A percentile compares a stretch with the other conserved stretches of the same genome.
These are phyloP conservation scores for Rhyzopertha dominica DNA, from an alignment of 1,140 invertebrate genomes.

Conservation along the genomic window DNA sequence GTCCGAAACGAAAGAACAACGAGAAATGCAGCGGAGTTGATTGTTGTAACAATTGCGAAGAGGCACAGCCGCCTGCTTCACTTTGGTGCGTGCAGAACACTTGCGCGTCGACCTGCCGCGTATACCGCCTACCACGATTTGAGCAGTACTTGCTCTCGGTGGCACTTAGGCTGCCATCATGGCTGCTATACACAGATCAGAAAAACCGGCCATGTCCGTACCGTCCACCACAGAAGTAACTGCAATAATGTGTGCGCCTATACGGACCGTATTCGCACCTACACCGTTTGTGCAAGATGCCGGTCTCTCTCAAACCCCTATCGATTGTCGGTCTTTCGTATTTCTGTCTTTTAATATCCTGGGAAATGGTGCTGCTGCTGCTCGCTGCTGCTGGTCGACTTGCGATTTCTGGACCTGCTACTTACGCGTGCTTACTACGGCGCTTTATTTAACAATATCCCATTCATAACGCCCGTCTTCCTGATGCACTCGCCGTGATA, in stretches of 20 bases:
- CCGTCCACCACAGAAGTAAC: background rate
- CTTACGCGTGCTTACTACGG: too few species aligned
- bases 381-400: too few species aligned
- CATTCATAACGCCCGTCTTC: too few species aligned
- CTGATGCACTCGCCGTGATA: too few species aligned
- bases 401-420: too few species aligned
- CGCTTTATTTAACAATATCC: too few species aligned
- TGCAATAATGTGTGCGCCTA: background rate
- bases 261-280: background rate
- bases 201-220: constrained; percentile 23
- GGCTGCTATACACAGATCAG: constrained; percentile 32
- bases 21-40: constrained; percentile 33
- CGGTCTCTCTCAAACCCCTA: too few species aligned
- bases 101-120: constrained; percentile 40
- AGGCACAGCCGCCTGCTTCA: constrained; percentile 23
- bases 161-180: constrained; percentile 41
- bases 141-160: constrained; percentile 39
- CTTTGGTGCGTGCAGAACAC: constrained; percentile 35
- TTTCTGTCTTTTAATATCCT: too few species aligned
- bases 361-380: too few species aligned
- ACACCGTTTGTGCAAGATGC: background rate
- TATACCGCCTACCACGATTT: constrained; percentile 42
- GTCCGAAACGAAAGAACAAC: constrained; percentile 27
- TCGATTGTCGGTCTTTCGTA: too few species aligned
- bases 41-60: constrained; percentile 38